Base-by-base conservation (phyloP, 2,888 invertebrate genomes). In the Blera fallax region DNA sequence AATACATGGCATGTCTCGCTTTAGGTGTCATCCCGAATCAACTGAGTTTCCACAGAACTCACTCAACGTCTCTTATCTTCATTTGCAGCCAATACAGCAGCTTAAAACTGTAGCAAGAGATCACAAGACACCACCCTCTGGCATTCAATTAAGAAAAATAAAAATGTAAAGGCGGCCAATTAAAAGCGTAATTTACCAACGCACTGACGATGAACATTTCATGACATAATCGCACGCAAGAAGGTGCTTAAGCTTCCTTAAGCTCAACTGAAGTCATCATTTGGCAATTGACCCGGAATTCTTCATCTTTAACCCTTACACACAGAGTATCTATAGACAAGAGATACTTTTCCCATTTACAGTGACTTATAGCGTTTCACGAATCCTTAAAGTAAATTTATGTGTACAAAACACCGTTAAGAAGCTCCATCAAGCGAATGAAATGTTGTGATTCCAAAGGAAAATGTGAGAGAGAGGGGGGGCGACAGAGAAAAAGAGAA, bases 121-220 rank as follows among this genome's bases (percentile, higher is more conserved):
- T 43, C 62, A 45, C 48, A 45, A 54, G 29, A 60, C 64, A 54
- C 74, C 64, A 54, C 74, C 64, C 52, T 32, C 64, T 16, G 14
- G 54, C 21, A 64, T 64, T 56, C 79, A 79, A 79, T 72, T 79
- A 79, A 79, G 58, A 48, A 64, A 48, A 79, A 79, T 65, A 58
- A 37, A 37, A 21, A 65, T 72, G 72, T 50, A 65, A 58, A 72
- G 56, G 65, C 43, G 52, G 43, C 72, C 72, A 78, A 78, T 79
- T 79, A 56, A 78, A 64, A 56, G 40, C 32, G 32, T 43, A 70
- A 62, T 54, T 70, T 21, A 43, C 62, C 62, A 29, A 48, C 64
- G 52, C 29, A 29, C 34, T 24, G 27, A 27, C 34, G 29, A 43
- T 34, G 27, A 16, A 56, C 14, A 37, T 56, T n/a, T 56, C 32